Base-by-base conservation (phyloP, 2,888 invertebrate genomes). In the Eremobia ochroleuca region DNA sequence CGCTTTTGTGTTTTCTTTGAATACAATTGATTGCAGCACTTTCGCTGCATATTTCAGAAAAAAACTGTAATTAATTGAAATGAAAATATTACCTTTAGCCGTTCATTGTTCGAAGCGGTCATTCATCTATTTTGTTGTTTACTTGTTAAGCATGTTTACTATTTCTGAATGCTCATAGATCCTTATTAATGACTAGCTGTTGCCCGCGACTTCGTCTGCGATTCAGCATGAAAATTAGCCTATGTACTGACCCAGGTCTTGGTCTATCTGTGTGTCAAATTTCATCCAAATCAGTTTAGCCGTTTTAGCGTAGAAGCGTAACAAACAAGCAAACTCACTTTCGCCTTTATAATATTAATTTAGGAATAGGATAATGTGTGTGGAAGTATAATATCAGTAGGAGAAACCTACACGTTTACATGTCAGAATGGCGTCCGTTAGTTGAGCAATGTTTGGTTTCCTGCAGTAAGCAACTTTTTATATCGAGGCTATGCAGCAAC, bases 371-470 rank as follows among this genome's bases (percentile, higher is more conserved):
- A 52, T 49, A 18, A 65, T 66, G 13, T 31, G 46, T 58, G 21
- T 69, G 8, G 25, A 61, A 67, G 52, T 74, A 46, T 71, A 66
- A 62, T 72, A 69, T 66, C 37, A 74, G 28, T 64, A 75, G 59
- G 69, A 65, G 65, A 80, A 85, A 85, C 55, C 62, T 77, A 67
- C 31, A 49, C 46, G 67, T 74, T 65, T 70, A 69, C 40, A 70
- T 69, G n/a, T 31, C 69, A 58, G 68, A 76, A 37, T 76, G 18
- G 37, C 77, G 34, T 76, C 34, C 78, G 73, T 73, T 73, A 40
- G 67, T 80, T 82, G 46, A 71, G 73, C 79, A 88, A 86, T 81
- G 49, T 71, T 84, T 76, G 62, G 61, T 88, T 87, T 85, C 67
- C 78, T 86, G 82, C 65, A 72, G 75, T 72, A 67, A 73, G 71